Evolutionary conservation across 2,113 vertebrate species (phyloP).

Genomic region (Candoia aspera): DNA sequence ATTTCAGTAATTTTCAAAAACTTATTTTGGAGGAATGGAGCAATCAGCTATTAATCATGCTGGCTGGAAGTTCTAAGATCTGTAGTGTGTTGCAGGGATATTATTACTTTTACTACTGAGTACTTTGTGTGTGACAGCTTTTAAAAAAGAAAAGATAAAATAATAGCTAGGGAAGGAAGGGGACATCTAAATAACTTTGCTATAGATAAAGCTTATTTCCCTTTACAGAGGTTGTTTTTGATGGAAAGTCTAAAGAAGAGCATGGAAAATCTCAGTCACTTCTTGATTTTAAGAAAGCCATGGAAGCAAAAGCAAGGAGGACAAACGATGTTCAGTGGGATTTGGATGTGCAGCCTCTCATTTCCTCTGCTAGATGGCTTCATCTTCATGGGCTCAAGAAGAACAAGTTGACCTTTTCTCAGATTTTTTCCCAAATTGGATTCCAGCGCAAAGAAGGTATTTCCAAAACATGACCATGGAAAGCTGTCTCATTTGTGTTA

Average conservation of each 20-base stretch:
- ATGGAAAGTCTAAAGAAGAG: conserved; percentile 45
- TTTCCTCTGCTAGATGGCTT: conserved; percentile 80
- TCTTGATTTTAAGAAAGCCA: background rate
- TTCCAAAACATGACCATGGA: background rate
- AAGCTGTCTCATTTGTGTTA: background rate
- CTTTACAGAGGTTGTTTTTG: conserved; percentile 50
- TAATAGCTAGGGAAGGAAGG: background rate
- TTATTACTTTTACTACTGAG: background rate
- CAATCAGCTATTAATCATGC: background rate
- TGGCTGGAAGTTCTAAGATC: background rate
- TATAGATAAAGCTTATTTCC: conserved; percentile 37
- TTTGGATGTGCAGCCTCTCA: conserved; percentile 60
- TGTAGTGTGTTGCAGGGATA: background rate
- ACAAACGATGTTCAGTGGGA: conserved; percentile 17
- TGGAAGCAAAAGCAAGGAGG: conserved; percentile 27
- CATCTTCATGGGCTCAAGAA: conserved; percentile 75
- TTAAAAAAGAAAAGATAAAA: background rate
- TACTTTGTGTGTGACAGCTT: background rate
- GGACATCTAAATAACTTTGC: conserved; percentile 2
- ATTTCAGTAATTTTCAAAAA: background rate
- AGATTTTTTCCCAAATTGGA: conserved; percentile 79
- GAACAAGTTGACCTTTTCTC: conserved; percentile 73
- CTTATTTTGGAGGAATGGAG: background rate
- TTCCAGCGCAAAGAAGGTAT: conserved; percentile 80
- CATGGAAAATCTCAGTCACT: conserved; percentile 3